A percentile compares a stretch with the other conserved stretches of the same genome.
Conservation (phyloP, 2,797 vertebrate species). For the Zalophus californianus region DNA sequence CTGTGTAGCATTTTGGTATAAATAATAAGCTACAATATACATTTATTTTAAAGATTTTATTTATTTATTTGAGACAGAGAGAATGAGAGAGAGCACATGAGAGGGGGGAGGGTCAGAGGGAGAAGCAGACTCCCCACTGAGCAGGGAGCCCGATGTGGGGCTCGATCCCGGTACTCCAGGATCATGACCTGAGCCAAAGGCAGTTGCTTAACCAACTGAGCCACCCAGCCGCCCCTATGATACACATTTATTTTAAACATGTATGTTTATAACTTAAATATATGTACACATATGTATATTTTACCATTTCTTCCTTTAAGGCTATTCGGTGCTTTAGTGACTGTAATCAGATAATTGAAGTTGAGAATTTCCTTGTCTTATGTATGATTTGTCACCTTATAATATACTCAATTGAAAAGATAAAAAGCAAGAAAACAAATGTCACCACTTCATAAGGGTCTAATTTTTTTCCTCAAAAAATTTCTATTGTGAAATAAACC, state of each 20-base stretch:
- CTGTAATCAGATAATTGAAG: neutral
- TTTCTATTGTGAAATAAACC: neutral
- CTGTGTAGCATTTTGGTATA: neutral
- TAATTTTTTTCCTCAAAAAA: neutral
- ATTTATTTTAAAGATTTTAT: neutral
- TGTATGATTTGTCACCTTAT: neutral
- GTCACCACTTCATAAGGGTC: neutral
- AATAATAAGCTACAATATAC: neutral
- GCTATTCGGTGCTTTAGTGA: neutral
- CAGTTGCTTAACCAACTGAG: too few species aligned
- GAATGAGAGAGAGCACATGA: too few species aligned
- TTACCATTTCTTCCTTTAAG: conserved; percentile 32
- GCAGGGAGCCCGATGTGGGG: too few species aligned
- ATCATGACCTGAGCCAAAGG: too few species aligned
- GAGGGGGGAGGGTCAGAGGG: too few species aligned
- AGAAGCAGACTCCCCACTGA: too few species aligned
- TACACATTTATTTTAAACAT: neutral
- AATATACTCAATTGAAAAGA: neutral
- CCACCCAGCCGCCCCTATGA: neutral
- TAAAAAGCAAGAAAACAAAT: conserved; percentile 21
- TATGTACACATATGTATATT: neutral
- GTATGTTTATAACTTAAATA: neutral
- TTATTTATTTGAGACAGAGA: too few species aligned
- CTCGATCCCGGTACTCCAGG: too few species aligned
- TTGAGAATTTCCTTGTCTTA: conserved; percentile 15